Conservation (phyloP, 1,140 invertebrate species). For the Leptinotarsa defecta region DNA sequence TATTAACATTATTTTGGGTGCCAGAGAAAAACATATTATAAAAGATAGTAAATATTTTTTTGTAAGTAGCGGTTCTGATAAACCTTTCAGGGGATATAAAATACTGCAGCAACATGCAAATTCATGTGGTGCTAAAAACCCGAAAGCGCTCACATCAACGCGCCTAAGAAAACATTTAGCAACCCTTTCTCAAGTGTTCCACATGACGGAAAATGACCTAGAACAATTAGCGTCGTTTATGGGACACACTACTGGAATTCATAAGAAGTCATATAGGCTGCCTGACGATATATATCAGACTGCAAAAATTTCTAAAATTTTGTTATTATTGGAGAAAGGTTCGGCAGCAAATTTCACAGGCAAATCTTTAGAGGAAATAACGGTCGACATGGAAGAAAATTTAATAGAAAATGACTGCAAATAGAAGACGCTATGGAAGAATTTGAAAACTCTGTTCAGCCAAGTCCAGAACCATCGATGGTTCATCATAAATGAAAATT, state of each 20-base stretch:
- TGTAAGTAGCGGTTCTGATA: conserved; percentile 36
- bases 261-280: too few relatives aligned
- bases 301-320: conserved; percentile 41
- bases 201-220: too few relatives aligned
- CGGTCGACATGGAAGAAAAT: conserved; percentile 45
- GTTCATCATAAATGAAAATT: not conserved
- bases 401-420: not conserved
- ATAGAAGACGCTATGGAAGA: not conserved
- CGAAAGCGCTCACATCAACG: conserved; percentile 10
- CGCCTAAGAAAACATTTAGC: too few relatives aligned
- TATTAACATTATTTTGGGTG: not conserved
- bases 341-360: conserved; percentile 44
- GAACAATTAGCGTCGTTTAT: too few relatives aligned
- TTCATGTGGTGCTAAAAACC: conserved; percentile 39
- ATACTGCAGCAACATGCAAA: conserved; percentile 45
- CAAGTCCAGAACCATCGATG: not conserved
- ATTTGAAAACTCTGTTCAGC: not conserved
- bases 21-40: too few relatives aligned
- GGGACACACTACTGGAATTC: too few relatives aligned
- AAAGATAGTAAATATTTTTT: conserved; percentile 6
- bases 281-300: conserved; percentile 35
- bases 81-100: conserved; percentile 46
- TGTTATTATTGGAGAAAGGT: conserved; percentile 41
- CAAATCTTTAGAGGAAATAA: conserved; percentile 48
- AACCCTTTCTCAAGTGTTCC: too few relatives aligned